Percentiles rank a stretch among this genome's conserved stretches.
phyloP scores from a whole-genome alignment of 1,140 invertebrate species.

The Caenorhabditis brenneri region DNA sequence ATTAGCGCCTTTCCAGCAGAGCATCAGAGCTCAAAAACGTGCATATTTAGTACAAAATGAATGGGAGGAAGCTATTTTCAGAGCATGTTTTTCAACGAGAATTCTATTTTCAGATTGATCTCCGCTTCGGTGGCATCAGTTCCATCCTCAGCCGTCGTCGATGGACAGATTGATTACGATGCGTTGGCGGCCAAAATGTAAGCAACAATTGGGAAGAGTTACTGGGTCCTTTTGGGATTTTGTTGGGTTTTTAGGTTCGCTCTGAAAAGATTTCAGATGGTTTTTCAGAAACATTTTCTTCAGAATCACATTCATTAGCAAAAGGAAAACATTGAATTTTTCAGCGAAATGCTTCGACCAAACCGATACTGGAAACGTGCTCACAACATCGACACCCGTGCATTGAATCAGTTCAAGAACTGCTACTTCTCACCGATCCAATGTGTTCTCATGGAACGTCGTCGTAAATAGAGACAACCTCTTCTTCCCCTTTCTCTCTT shows the following conservation, averaged over 20 bases:
- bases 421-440: constrained; percentile 53
- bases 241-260: too few species aligned
- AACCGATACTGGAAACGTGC: constrained; percentile 29
- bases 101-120: constrained; percentile 23
- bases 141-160: neutral
- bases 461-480: neutral
- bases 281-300: too few species aligned
- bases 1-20: neutral
- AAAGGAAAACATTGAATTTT: neutral
- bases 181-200: constrained; percentile 29
- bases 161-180: constrained; percentile 23
- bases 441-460: constrained; percentile 52
- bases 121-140: constrained; percentile 10
- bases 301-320: too few species aligned
- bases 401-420: constrained; percentile 53
- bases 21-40: constrained; percentile 32
- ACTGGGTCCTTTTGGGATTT: too few species aligned
- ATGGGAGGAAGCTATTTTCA: neutral
- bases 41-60: constrained; percentile 11
- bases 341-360: constrained; percentile 40
- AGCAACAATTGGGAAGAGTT: neutral
- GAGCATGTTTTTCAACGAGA: neutral
- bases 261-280: too few species aligned
- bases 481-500: neutral
- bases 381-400: constrained; percentile 45